These are phyloP conservation scores for Nasua narica DNA, from an alignment of 2,797 vertebrate species.

Conservation along the genomic window DNA sequence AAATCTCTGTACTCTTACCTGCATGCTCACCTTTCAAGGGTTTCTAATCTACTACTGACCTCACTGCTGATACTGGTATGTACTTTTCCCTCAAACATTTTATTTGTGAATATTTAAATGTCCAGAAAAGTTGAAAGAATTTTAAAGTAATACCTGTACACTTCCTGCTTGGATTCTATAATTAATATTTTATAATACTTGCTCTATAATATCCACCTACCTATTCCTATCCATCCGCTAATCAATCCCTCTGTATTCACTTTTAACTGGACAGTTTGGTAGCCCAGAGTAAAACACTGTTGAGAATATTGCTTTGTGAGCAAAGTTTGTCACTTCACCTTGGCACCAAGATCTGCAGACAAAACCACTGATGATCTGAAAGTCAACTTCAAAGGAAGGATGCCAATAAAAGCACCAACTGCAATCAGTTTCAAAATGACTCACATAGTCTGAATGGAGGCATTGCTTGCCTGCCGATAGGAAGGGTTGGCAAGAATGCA, in stretches of 20 bases:
- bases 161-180: not conserved
- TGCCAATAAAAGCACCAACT: constrained; percentile 50
- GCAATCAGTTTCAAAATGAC: constrained; percentile 66
- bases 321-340: constrained; percentile 33
- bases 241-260: not conserved
- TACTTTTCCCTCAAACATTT: not conserved
- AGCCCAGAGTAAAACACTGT: not conserved
- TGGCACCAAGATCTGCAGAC: constrained; percentile 11
- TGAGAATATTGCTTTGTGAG: not conserved
- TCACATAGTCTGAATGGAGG: constrained; percentile 23
- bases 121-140: not conserved
- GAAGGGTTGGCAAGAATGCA: constrained; percentile 42
- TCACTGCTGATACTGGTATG: not conserved
- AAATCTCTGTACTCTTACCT: not conserved
- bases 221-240: not conserved
- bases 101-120: not conserved
- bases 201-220: not conserved
- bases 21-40: not conserved
- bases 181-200: not conserved
- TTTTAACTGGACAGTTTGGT: not conserved
- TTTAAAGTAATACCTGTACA: not conserved
- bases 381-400: constrained; percentile 54
- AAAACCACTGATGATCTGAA: constrained; percentile 58
- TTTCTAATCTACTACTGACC: not conserved
- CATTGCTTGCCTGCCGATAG: constrained; percentile 6